Evolutionary conservation across 2,888 invertebrate species (phyloP).

Genomic region (Drosophila nigricruria): DNA sequence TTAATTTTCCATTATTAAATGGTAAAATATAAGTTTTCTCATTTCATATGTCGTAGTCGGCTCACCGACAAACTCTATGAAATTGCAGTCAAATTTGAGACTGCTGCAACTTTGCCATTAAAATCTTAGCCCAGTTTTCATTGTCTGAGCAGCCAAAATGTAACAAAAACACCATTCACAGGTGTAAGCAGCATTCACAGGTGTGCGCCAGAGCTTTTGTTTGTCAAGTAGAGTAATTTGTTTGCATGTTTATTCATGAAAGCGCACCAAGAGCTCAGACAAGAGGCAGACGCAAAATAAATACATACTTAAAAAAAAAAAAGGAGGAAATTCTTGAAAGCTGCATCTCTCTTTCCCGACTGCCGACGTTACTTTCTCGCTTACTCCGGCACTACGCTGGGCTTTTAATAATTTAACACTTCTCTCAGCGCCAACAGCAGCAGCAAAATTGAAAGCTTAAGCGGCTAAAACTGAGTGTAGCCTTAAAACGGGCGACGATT

Average conservation of each 20-base stretch:
- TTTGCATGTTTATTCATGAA: constrained; percentile 68
- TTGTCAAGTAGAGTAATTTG: constrained; percentile 70
- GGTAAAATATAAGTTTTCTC: background rate
- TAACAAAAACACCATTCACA: constrained; percentile 36
- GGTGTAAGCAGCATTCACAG: constrained; percentile 57
- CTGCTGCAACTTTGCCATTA: constrained; percentile 51
- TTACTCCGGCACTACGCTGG: constrained; percentile 12
- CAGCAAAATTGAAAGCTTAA: constrained; percentile 67
- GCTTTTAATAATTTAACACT: constrained; percentile 68
- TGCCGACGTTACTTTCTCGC: background rate
- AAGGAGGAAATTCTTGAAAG: constrained; percentile 27
- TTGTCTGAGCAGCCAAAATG: constrained; percentile 35
- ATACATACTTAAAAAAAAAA: constrained; percentile 19
- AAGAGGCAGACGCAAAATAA: constrained; percentile 45
- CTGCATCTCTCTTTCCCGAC: constrained; percentile 9
- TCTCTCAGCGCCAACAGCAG: constrained; percentile 32
- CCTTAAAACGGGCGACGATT: constrained; percentile 34
- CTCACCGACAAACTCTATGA: background rate
- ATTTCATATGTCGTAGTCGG: background rate
- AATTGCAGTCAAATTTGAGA: constrained; percentile 11
- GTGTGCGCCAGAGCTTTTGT: constrained; percentile 49
- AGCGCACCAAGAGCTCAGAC: constrained; percentile 48
- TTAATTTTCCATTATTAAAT: background rate
- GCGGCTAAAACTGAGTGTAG: constrained; percentile 38
- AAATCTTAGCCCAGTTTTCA: constrained; percentile 68